Percentiles rank a stretch among this genome's conserved stretches.
These are phyloP conservation scores for Phrynosoma platyrhinos DNA, from an alignment of 2,113 vertebrate species.

Conservation along the genomic window DNA sequence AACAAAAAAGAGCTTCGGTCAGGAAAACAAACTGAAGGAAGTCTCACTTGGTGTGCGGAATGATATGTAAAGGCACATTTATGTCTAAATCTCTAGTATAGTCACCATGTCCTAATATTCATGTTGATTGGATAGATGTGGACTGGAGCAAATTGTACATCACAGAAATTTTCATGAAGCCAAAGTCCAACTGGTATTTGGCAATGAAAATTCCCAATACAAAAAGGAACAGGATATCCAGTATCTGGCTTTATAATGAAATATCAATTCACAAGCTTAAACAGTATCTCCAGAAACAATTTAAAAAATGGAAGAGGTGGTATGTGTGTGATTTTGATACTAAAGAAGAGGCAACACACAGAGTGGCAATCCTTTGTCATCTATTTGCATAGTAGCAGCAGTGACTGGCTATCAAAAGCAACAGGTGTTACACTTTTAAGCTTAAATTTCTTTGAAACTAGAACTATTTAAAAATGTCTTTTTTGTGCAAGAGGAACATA, in stretches of 20 bases:
- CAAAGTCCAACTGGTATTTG: neutral
- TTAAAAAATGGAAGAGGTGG: neutral
- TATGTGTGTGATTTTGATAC: neutral
- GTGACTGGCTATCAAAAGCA: neutral
- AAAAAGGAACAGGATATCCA: neutral
- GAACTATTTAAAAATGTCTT: slow-evolving; percentile 38
- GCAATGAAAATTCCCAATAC: neutral
- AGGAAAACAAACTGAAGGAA: neutral
- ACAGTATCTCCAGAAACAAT: neutral
- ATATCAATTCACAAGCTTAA: neutral
- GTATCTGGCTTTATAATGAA: slow-evolving; percentile 1
- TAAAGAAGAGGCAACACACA: neutral
- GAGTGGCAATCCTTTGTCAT: neutral
- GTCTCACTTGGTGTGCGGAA: neutral
- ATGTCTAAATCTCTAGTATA: neutral
- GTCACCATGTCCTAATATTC: neutral
- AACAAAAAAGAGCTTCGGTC: neutral
- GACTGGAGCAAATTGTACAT: neutral
- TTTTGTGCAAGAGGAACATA: slow-evolving; percentile 30
- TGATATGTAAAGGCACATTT: neutral
- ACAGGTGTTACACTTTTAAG: neutral
- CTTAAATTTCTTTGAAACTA: slow-evolving; percentile 24
- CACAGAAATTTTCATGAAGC: neutral
- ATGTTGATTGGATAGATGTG: neutral
- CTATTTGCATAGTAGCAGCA: neutral